Evolutionary conservation across 2,888 invertebrate genomes (phyloP), one percentile per base, ranked within the genome.

Genomic region (Orthosia gothica): DNA sequence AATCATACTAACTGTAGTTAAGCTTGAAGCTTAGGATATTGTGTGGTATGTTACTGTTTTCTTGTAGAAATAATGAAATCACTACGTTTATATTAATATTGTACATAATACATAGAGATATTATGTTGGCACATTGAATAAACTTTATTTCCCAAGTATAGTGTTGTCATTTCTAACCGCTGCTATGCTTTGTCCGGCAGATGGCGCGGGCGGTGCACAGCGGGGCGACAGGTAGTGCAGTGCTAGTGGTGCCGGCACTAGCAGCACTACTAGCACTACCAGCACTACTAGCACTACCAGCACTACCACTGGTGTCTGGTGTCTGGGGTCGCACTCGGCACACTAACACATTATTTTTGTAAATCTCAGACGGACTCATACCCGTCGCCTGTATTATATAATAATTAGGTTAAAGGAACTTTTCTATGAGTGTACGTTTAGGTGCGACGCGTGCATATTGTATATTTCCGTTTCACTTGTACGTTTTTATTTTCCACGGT

Each of bases 401-500:
- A 87, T 87, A 91, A 89, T 88, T 90, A 91, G 78, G 67, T 74
- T 81, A 88, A 87, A 87, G 86, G 59, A 89, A 89, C 77, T 91
- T 92, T 92, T 92, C 86, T 91, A 92, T 88, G 89, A 88, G 89
- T 87, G 90, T 90, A 85, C 86, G 89, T 90, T 79, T 79, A 70
- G 67, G 78, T 82, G 87, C 87, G 83, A 73, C 23, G 77, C 74
- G 77, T 68, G 84, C 88, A 78, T 82, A 85, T 91, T 95, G 95
- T 95, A 95, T 93, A 95, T 95, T 94, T 94, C 93, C 89, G 91
- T 94, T 94, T 92, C 90, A 87, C 87, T 91, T 91, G 87, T 92
- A 89, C 89, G 88, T 88, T 89, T 93, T 93, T 89, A 90, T 91
- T 93, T 94, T 93, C 95, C 93, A 95, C 95, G 92, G 92, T 95